Conservation (phyloP, 2,888 invertebrate genomes). For the Phragmatobia fuliginosa region DNA sequence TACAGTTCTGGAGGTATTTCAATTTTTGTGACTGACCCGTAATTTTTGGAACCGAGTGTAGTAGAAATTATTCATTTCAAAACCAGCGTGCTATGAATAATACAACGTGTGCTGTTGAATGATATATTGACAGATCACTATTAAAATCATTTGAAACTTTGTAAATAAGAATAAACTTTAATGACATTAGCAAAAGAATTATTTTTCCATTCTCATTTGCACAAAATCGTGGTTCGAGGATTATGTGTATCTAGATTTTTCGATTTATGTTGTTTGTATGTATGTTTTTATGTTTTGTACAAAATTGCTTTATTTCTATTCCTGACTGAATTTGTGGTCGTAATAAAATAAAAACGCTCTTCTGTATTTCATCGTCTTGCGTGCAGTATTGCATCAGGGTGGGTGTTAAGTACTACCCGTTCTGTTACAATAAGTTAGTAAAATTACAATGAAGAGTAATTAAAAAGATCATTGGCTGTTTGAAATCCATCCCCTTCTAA, state of each 20-base stretch:
- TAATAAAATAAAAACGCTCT: neutral
- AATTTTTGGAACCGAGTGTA: too few species aligned
- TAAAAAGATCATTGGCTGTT: too few species aligned
- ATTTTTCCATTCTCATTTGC: neutral
- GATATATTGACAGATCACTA: slow-evolving; percentile 1
- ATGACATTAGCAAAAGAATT: neutral
- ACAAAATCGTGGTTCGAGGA: neutral
- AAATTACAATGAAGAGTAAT: neutral
- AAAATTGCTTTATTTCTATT: neutral
- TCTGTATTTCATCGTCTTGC: neutral
- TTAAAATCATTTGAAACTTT: neutral
- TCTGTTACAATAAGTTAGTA: too few species aligned
- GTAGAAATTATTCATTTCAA: neutral
- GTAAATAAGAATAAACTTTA: neutral
- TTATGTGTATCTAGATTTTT: neutral
- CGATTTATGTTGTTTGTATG: too few species aligned
- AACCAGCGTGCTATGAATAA: neutral
- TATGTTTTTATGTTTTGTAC: neutral
- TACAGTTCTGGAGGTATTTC: too few species aligned
- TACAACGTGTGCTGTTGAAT: slow-evolving; percentile 1
- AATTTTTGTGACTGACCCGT: too few species aligned
- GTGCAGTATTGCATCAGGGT: too few species aligned
- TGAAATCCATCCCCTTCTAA: too few species aligned
- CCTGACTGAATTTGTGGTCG: neutral
- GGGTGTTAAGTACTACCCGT: too few species aligned